A percentile compares a stretch with the other conserved stretches of the same genome.
Conservation (phyloP, 2,888 invertebrate species). For the Agapostemon virescens region DNA sequence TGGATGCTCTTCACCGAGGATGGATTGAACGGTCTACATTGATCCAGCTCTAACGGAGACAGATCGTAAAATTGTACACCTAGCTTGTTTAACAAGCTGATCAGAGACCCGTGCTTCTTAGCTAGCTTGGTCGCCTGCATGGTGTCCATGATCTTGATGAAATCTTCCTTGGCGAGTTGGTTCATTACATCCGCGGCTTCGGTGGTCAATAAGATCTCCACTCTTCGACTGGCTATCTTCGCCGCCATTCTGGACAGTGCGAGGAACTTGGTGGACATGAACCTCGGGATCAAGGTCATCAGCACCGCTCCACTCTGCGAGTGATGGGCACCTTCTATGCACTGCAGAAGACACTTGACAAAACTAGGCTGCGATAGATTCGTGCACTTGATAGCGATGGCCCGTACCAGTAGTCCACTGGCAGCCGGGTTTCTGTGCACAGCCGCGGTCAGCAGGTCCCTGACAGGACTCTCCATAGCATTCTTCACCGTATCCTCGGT, state of each 20-base stretch:
- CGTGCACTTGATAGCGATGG: constrained; percentile 85
- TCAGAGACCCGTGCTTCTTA: constrained; percentile 82
- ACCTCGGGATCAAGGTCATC: constrained; percentile 83
- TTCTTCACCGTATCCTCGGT: constrained; percentile 86
- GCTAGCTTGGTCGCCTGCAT: constrained; percentile 84
- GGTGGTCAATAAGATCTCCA: constrained; percentile 86
- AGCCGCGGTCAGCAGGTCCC: constrained; percentile 83
- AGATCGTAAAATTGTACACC: constrained; percentile 85
- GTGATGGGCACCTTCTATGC: constrained; percentile 86
- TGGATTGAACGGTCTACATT: constrained; percentile 84
- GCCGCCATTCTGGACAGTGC: constrained; percentile 86
- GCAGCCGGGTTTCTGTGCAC: constrained; percentile 85
- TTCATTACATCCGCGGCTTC: constrained; percentile 83
- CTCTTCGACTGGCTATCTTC: constrained; percentile 87
- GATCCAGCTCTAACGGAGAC: constrained; percentile 84
- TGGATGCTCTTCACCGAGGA: constrained; percentile 83
- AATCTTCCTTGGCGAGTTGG: constrained; percentile 87
- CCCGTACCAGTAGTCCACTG: constrained; percentile 87
- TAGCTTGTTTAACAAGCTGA: constrained; percentile 85
- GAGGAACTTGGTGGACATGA: constrained; percentile 86
- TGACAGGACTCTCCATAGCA: constrained; percentile 85
- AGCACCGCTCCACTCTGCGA: constrained; percentile 88
- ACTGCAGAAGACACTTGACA: constrained; percentile 86
- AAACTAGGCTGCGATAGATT: constrained; percentile 84
- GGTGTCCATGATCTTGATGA: constrained; percentile 85